Evolutionary conservation across 2,797 vertebrate genomes (phyloP), one percentile per base, ranked within the genome.

Genomic region (Fistularia tabacaria): DNA sequence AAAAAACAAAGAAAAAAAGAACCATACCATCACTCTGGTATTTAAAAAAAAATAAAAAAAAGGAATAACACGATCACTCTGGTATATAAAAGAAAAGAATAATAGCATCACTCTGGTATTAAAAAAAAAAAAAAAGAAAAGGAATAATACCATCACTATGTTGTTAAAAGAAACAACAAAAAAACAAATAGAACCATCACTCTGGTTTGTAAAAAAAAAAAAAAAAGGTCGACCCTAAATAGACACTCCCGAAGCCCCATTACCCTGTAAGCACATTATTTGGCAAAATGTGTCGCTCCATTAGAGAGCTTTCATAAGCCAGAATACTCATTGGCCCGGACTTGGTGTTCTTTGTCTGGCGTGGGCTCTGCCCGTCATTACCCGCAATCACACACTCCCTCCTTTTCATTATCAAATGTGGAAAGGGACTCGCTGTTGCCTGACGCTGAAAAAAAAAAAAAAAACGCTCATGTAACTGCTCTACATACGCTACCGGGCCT

Each of bases 291-390:
- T 36, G 66, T 60, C 40, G 13, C 72, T 57, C 55, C 51, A 59
- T 41, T 77, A 58, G 56, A 77, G 59, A 64, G 10, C 60, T 75
- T 80, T 77, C 71, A 72, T 79, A 72, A 79, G 41, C 51, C 43
- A 13, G 10, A 63, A 57, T 49, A 59, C 66, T 77, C 70, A 70
- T 47, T 40, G 53, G 40, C 49, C 67, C 47, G 49, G 51, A 67
- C 41, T 38, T 53, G 39, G 4, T 36, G 37, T 10, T 57, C 14
- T 3, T 38, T 36, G 12, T 51, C 42, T 51, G 25, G 25, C 25
- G 25, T 25, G 2, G 2, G 25, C 25, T 25, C 5, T 25, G 25
- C 25, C 14, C 11, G 38, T 53, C 48, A 50, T 49, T 57, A 53
- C 40, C 58, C 49, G 40, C n/a, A 54, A 14, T 25, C 25, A 6